A percentile compares a stretch with the other conserved stretches of the same genome.
These are phyloP conservation scores for Basileuterus tristriatus DNA, from an alignment of 2,797 vertebrate species.

Conservation along the genomic window DNA sequence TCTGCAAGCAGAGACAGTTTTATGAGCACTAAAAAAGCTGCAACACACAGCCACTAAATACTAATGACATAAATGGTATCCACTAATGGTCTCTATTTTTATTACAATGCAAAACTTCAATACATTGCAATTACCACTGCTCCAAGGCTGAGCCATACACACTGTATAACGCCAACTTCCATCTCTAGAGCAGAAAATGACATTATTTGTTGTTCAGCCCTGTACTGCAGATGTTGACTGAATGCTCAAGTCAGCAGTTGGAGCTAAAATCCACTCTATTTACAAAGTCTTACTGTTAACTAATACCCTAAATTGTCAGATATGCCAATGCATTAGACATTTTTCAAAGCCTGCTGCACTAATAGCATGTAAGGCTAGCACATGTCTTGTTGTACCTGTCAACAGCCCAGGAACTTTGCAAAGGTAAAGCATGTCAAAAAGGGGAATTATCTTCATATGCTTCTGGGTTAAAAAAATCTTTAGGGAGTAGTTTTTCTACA, in stretches of 20 bases:
- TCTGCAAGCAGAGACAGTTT: conserved; percentile 88
- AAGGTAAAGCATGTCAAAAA: conserved; percentile 46
- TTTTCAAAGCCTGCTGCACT: conserved; percentile 34
- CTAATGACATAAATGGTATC: conserved; percentile 89
- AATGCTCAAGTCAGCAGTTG: conserved; percentile 38
- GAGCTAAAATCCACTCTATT: conserved; percentile 23
- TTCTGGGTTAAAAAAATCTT: neutral
- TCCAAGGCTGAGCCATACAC: conserved; percentile 68
- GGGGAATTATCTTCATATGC: neutral
- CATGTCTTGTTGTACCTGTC: conserved; percentile 24
- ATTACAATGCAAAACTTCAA: conserved; percentile 84
- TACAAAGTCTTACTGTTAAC: conserved; percentile 38
- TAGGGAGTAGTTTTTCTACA: neutral
- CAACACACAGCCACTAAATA: conserved; percentile 85
- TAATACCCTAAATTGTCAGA: conserved; percentile 51
- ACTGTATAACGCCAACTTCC: conserved; percentile 14
- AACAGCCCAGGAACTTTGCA: conserved; percentile 33
- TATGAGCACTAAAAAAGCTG: conserved; percentile 92
- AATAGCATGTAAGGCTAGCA: conserved; percentile 34
- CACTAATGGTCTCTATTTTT: conserved; percentile 87
- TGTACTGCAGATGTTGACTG: neutral
- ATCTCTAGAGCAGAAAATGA: neutral
- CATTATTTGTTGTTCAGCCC: conserved; percentile 31
- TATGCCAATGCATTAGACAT: conserved; percentile 47
- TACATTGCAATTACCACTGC: conserved; percentile 84